Conservation (phyloP, 2,888 invertebrate genomes). For the Ormyrus rosae region DNA sequence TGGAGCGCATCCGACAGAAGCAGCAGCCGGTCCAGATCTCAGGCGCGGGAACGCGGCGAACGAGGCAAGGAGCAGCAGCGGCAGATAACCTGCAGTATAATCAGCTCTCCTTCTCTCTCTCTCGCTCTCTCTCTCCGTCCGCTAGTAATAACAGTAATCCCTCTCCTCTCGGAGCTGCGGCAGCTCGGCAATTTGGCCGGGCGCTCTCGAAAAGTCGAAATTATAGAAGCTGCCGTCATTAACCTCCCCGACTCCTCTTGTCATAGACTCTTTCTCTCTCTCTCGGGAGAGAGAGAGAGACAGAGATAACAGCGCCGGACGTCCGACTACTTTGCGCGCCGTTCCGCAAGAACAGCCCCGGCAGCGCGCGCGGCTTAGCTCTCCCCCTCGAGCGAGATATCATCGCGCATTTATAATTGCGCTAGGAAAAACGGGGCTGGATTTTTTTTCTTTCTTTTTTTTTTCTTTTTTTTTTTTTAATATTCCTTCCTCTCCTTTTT, state of each 20-base stretch:
- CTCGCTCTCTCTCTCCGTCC: constrained; percentile 49
- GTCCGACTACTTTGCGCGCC: constrained; percentile 31
- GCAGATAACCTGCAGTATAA: constrained; percentile 66
- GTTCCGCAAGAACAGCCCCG: constrained; percentile 24
- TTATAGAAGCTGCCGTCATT: constrained; percentile 76
- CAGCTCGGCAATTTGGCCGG: constrained; percentile 1
- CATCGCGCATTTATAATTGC: constrained; percentile 34
- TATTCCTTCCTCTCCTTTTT: too few species aligned
- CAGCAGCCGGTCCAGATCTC: not conserved
- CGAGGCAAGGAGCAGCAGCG: not conserved
- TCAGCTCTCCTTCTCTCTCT: constrained; percentile 63
- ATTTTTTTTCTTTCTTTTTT: constrained; percentile 2
- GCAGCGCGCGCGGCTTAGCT: not conserved
- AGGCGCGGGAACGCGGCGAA: not conserved
- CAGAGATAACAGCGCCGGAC: constrained; percentile 8
- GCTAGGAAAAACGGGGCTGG: constrained; percentile 9
- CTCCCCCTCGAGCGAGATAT: constrained; percentile 14
- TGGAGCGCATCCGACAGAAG: constrained; percentile 21
- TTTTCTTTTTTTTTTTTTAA: not conserved
- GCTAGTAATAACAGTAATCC: constrained; percentile 75
- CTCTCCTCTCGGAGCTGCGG: constrained; percentile 54
- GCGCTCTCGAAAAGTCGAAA: constrained; percentile 73
- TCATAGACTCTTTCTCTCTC: not conserved
- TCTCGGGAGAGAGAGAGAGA: too few species aligned
- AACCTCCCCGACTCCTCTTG: constrained; percentile 57